Conservation (phyloP, 2,888 invertebrate species). For the Athalia circularis region DNA sequence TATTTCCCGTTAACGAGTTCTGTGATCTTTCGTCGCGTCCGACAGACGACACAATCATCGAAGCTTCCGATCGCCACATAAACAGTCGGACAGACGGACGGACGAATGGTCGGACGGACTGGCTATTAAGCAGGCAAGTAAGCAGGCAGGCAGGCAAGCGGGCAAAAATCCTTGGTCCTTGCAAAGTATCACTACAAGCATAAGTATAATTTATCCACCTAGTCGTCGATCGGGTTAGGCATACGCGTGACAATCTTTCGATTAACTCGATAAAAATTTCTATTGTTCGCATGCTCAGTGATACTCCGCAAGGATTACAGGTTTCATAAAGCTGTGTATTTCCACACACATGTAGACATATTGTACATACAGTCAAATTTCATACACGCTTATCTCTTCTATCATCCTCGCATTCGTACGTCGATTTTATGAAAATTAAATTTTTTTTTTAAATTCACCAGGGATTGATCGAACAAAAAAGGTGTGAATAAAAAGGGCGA, state of each 20-base stretch:
- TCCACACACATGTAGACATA: slow-evolving; percentile 7
- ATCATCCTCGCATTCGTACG: slow-evolving; percentile 8
- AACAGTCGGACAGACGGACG: slow-evolving; percentile 16
- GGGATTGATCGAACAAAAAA: no score
- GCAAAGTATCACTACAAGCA: no score
- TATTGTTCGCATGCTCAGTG: no score
- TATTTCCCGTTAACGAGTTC: background rate
- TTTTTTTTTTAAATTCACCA: no score
- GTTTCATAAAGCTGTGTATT: no score
- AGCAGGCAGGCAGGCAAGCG: slow-evolving; percentile 24
- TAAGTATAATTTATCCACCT: no score
- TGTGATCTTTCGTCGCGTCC: slow-evolving; percentile 56
- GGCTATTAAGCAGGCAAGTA: slow-evolving; percentile 15
- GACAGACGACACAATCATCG: slow-evolving; percentile 20
- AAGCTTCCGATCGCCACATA: slow-evolving; percentile 23
- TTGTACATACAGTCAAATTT: background rate
- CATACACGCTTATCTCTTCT: background rate
- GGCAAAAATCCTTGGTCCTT: background rate
- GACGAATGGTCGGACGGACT: background rate
- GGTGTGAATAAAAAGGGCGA: no score
- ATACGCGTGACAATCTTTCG: no score
- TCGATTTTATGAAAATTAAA: slow-evolving; percentile 12
- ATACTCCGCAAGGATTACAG: no score
- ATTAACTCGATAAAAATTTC: no score
- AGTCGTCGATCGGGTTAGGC: no score